phyloP scores from a whole-genome alignment of 2,113 vertebrate species.

The Scatophagus argus region DNA sequence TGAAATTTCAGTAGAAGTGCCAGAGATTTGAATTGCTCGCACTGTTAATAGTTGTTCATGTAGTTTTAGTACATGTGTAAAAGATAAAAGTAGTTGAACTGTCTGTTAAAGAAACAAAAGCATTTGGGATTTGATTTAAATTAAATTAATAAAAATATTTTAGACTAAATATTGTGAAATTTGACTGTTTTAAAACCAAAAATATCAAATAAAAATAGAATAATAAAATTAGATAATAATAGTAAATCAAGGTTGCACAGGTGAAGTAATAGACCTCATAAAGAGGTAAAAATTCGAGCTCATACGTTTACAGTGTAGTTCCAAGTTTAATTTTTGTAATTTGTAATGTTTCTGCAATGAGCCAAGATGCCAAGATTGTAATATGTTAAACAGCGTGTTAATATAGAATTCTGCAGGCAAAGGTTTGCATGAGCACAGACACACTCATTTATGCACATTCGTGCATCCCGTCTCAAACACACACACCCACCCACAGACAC shows the following conservation, averaged over 20 bases:
- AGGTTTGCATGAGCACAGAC: conserved; percentile 2
- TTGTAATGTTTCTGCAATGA: background rate
- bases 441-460: conserved; percentile 25
- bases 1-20: background rate
- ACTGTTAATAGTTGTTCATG: background rate
- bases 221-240: too few species aligned
- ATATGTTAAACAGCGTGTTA: conserved; percentile 13
- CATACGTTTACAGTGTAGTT: background rate
- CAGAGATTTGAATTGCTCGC: background rate
- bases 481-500: background rate
- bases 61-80: background rate
- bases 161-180: too few species aligned
- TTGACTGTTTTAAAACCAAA: too few species aligned
- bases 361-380: background rate
- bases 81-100: background rate
- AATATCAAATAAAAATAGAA: conserved; percentile 3
- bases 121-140: too few species aligned
- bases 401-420: conserved; percentile 1
- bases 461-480: background rate
- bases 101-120: background rate
- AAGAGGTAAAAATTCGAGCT: background rate
- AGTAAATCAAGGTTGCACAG: too few species aligned
- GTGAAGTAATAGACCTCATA: background rate
- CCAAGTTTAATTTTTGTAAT: background rate
- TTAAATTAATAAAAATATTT: too few species aligned